Evolutionary conservation across 2,797 vertebrate species (phyloP), one percentile per base, ranked within the genome.

Genomic region (Tokudaia muenninki): DNA sequence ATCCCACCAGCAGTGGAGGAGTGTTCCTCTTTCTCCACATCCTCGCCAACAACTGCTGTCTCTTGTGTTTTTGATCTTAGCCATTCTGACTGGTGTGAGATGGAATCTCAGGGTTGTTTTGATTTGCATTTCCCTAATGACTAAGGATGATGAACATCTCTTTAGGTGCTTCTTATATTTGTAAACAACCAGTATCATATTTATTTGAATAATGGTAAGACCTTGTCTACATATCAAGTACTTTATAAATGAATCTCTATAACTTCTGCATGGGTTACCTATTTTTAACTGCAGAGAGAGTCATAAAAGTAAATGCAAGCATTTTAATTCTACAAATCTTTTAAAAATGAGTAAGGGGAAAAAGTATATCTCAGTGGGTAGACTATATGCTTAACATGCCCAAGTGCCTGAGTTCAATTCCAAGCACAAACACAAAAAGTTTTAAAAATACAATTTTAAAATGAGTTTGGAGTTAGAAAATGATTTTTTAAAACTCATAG

Each of bases 191-290:
- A 72, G 55, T 78, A 88, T 81, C 70, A 87, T 47, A 61, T 26
- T 96, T 78, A 63, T 61, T 55, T 96, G 75, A 96, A 93, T 91
- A 87, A 90, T 74, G 37, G 19, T 70, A 47, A 93, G 61, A 61
- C 31, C 95, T 82, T 89, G 3, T 83, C 93, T 19, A 90, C 41
- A 87, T 14, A 93, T 72, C 67, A 97, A 63, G 87, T 87, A 79
- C 29, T 94, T 92, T 90, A 78, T 24, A 26, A 97, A 89, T 92
- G 50, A 17, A 55, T 92, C 11, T 91, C 80, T 34, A 34, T 87
- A 92, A 61, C 31, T 96, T 94, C 74, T 94, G 3, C 50, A 61
- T 92, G 34, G 72, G 93, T 95, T 91, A 83, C 70, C 93, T 95
- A 87, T 41, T 77, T 96, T 67, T 90, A 91, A 95, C 57, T 79